These are phyloP conservation scores for Archips crataeganus DNA, from an alignment of 2,888 invertebrate genomes.

Conservation along the genomic window DNA sequence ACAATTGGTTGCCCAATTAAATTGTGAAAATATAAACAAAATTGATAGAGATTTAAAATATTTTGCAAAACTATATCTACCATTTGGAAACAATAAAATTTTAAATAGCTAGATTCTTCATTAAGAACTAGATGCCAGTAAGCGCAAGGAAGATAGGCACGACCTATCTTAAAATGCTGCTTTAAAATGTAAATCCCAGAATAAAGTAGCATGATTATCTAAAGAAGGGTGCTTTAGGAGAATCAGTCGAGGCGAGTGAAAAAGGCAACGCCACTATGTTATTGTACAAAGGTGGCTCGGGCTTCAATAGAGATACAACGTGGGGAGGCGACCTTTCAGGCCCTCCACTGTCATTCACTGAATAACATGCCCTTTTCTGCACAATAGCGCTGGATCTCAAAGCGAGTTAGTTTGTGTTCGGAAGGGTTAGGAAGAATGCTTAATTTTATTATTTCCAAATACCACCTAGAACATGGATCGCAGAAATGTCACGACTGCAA, in stretches of 20 bases:
- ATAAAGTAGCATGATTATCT: slow-evolving; percentile 32
- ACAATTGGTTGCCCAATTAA: slow-evolving; percentile 1
- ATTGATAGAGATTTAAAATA: not conserved
- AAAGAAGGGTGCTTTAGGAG: slow-evolving; percentile 27
- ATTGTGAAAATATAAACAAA: not conserved
- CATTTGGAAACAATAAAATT: not conserved
- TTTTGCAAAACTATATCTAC: not conserved
- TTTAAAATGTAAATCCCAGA: slow-evolving; percentile 12
- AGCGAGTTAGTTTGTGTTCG: slow-evolving; percentile 43
- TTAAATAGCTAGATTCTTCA: not conserved
- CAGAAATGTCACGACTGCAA: not conserved
- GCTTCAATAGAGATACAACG: slow-evolving; percentile 68
- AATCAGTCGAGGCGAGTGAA: slow-evolving; percentile 44
- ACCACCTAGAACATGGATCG: slow-evolving; percentile 16
- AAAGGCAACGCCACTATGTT: slow-evolving; percentile 58
- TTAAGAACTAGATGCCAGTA: not conserved
- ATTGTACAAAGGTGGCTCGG: slow-evolving; percentile 60
- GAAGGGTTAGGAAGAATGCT: slow-evolving; percentile 37
- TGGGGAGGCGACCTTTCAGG: slow-evolving; percentile 67
- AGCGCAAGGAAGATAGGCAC: not conserved
- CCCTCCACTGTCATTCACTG: slow-evolving; percentile 63
- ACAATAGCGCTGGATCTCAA: slow-evolving; percentile 66
- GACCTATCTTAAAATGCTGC: not conserved
- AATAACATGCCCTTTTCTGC: slow-evolving; percentile 71
- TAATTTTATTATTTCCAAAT: slow-evolving; percentile 37